Percentiles rank a stretch among this genome's conserved stretches.
phyloP scores from a whole-genome alignment of 2,797 vertebrate genomes.

The Anguilla obscura region DNA sequence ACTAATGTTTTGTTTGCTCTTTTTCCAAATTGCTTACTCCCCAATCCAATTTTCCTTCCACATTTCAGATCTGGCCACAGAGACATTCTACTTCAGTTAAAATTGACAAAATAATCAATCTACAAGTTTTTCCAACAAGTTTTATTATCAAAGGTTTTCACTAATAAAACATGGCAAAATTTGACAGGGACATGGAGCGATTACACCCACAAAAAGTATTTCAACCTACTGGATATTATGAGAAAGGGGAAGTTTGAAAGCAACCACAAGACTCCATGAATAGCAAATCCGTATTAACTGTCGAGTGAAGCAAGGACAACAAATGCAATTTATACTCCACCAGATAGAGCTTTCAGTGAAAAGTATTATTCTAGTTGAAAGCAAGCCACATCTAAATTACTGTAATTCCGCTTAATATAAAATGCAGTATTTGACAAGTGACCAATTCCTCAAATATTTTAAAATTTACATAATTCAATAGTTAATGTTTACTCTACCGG shows the following conservation, averaged over 20 bases:
- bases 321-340: conserved; percentile 45
- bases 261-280: conserved; percentile 57
- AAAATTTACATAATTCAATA: conserved; percentile 43
- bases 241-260: conserved; percentile 67
- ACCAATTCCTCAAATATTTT: conserved; percentile 51
- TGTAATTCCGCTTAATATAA: conserved; percentile 32
- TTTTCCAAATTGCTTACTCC: too few relatives aligned
- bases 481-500: background rate
- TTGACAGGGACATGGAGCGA: conserved; percentile 82
- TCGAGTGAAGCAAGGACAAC: conserved; percentile 36
- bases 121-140: conserved; percentile 62
- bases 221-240: conserved; percentile 46
- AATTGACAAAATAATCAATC: background rate
- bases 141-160: conserved; percentile 90
- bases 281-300: conserved; percentile 48
- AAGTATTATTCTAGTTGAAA: conserved; percentile 26
- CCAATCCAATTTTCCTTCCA: background rate
- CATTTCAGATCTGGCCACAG: background rate
- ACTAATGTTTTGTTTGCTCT: too few relatives aligned
- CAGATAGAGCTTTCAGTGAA: conserved; percentile 33
- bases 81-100: background rate
- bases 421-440: conserved; percentile 19
- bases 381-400: conserved; percentile 29
- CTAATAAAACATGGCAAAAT: conserved; percentile 87
- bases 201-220: conserved; percentile 70